Evolutionary conservation across 2,113 vertebrate species (phyloP), one percentile per base, ranked within the genome.

Genomic region (Myanophis thanlyinensis): DNA sequence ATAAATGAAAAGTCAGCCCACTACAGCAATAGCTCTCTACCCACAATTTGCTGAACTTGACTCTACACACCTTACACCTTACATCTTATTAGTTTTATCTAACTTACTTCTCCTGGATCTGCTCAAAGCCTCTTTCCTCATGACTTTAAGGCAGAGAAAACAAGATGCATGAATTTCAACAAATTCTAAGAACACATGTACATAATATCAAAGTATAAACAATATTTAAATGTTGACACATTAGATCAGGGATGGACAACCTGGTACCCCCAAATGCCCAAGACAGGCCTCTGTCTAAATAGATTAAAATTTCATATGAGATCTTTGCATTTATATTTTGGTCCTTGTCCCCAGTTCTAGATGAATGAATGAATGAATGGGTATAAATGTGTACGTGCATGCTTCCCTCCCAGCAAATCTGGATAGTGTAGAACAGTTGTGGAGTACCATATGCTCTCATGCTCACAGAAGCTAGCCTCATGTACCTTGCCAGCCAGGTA

Each of bases 401-500:
- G 20, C 8, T 27, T 47, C 62, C 27, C 27, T 90, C 30, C 30
- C 4, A 52, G n/a, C 20, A 44, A 53, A 15, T 44, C 47, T 44
- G 23, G 25, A 47, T 10, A 84, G 25, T 7, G 46, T 5, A 5
- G 56, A 73, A 44, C 10, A 25, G 18, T 4, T 35, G 54, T 49
- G 51, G 30, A 27, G 6, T 0, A 1, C 44, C 44, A 27, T 0
- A 15, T 44, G 0, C 62, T 15, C 7, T 56, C 2, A 4, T 47
- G 53, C 23, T 11, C 4, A 49, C 4, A 49, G 3, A 80, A 44
- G 73, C 85, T 23, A 44, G 18, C 5, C 15, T 49, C 1, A 62
- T 95, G 89, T 67, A 99, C 99, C 99, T 99, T 99, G 95, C 99
- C 99, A 53, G 99, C 99, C 97, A 99, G 94, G 97, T 99, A 99